These are phyloP conservation scores for Steinernema carpocapsae DNA, from an alignment of 2,888 invertebrate species.

Conservation along the genomic window DNA sequence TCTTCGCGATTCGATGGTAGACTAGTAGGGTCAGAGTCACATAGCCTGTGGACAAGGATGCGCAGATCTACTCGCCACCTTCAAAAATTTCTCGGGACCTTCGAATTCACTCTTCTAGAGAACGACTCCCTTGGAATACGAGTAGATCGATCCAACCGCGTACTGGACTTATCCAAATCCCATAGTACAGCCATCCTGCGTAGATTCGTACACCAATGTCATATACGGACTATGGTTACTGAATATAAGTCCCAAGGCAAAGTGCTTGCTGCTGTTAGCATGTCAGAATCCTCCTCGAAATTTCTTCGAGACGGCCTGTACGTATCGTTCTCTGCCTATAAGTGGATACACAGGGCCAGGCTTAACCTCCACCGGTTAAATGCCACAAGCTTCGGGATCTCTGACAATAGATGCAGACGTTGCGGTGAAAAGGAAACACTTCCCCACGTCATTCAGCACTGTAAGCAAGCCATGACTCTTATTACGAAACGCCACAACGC, in stretches of 20 bases:
- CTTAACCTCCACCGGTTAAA: background rate
- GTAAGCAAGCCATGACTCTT: background rate
- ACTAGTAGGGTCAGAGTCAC: background rate
- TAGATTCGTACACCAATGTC: background rate
- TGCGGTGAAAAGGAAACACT: background rate
- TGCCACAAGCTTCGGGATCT: background rate
- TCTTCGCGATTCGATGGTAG: background rate
- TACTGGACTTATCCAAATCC: background rate
- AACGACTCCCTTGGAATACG: background rate
- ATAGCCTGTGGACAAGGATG: background rate
- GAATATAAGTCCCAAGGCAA: background rate
- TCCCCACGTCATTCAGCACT: background rate
- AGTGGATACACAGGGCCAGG: background rate
- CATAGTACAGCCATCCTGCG: background rate
- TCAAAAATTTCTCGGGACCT: background rate
- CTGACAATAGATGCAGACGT: background rate
- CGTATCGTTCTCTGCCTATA: background rate
- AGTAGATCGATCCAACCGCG: background rate
- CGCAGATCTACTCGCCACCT: background rate
- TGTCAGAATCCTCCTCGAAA: background rate
- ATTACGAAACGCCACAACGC: background rate
- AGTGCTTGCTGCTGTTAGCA: background rate
- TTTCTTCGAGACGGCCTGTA: background rate
- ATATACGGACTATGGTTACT: background rate
- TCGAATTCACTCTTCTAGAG: background rate